phyloP scores from a whole-genome alignment of 2,113 vertebrate genomes.

The Cyprinodon variegatus region DNA sequence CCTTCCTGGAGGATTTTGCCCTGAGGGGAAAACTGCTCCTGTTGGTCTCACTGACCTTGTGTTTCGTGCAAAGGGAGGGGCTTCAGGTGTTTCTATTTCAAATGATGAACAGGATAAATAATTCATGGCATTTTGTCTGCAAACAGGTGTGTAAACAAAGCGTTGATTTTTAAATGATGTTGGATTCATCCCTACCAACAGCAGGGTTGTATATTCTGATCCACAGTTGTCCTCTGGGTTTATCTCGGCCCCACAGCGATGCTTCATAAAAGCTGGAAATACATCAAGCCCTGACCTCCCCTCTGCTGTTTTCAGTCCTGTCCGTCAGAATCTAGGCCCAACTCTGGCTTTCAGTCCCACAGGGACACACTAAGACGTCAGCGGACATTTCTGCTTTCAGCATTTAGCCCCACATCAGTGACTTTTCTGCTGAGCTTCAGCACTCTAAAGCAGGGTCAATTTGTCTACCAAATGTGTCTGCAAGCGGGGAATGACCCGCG shows the following conservation, averaged over 20 bases:
- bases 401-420: slow-evolving; percentile 65
- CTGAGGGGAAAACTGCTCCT: background rate
- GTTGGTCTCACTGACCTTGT: background rate
- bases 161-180: slow-evolving; percentile 22
- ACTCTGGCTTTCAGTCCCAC: slow-evolving; percentile 37
- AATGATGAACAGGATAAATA: slow-evolving; percentile 48
- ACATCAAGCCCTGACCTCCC: slow-evolving; percentile 51
- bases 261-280: slow-evolving; percentile 69
- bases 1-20: background rate
- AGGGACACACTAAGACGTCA: slow-evolving; percentile 55
- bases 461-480: slow-evolving; percentile 45
- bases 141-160: slow-evolving; percentile 37
- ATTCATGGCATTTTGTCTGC: slow-evolving; percentile 46
- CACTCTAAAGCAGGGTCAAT: slow-evolving; percentile 38
- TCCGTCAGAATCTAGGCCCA: slow-evolving; percentile 44
- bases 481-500: slow-evolving; percentile 46
- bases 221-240: slow-evolving; percentile 29
- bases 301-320: slow-evolving; percentile 57
- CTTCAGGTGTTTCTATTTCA: slow-evolving; percentile 26
- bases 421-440: slow-evolving; percentile 55
- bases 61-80: slow-evolving; percentile 8
- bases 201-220: background rate
- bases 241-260: slow-evolving; percentile 16
- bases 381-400: slow-evolving; percentile 70
- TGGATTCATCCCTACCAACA: background rate